Evolutionary conservation across 2,113 vertebrate species (phyloP).

Genomic region (Nestor notabilis): DNA sequence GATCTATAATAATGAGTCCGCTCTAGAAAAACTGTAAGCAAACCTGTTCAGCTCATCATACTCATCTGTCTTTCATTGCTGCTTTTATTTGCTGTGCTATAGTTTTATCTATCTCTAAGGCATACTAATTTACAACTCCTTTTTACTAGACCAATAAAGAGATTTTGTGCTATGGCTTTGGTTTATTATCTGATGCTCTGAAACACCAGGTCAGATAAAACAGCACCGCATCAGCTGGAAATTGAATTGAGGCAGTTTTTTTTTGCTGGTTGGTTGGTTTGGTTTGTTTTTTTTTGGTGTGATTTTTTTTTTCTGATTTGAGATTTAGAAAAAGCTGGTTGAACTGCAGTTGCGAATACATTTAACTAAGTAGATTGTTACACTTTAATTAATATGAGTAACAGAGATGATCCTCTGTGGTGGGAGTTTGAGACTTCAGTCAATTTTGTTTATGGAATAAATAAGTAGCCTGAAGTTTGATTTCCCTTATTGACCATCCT

Average conservation of each 20-base stretch:
- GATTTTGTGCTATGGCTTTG: neutral
- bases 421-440: neutral
- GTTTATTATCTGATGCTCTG: slow-evolving; percentile 13
- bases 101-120: neutral
- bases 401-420: neutral
- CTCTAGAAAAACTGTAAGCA: neutral
- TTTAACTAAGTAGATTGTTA: neutral
- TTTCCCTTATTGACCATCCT: neutral
- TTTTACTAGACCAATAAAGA: neutral
- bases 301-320: neutral
- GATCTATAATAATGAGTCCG: neutral
- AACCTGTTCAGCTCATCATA: neutral
- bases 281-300: neutral
- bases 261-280: neutral
- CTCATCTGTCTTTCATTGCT: neutral
- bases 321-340: neutral
- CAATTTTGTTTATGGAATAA: neutral
- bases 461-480: neutral
- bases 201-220: neutral
- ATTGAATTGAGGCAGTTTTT: neutral
- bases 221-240: neutral
- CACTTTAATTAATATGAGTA: neutral
- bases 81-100: neutral
- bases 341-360: neutral
- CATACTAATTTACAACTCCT: neutral